Evolutionary conservation across 2,888 invertebrate genomes (phyloP).

Genomic region (Chaetogeoica ovagalla): DNA sequence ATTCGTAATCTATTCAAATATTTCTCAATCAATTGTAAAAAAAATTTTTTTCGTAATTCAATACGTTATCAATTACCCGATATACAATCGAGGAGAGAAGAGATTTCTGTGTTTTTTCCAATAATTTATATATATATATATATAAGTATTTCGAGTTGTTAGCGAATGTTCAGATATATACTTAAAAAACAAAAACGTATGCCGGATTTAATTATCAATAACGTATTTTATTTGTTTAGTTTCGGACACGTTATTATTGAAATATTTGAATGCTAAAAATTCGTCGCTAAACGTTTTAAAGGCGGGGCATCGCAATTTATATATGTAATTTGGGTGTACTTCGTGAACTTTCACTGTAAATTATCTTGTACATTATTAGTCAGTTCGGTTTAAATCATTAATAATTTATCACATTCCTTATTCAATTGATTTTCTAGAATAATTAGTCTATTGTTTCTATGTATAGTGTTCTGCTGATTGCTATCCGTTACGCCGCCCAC

Average conservation of each 20-base stretch:
- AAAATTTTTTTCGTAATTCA: too few species aligned
- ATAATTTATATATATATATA: too few species aligned
- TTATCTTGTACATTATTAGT: background rate
- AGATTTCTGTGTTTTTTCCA: too few species aligned
- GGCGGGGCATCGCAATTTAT: background rate
- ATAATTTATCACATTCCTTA: background rate
- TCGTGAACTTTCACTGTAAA: constrained; percentile 10
- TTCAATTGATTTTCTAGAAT: background rate
- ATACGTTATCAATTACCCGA: too few species aligned
- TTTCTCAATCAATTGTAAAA: too few species aligned
- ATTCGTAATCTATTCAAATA: too few species aligned
- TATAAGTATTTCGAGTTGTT: too few species aligned
- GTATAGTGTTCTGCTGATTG: background rate
- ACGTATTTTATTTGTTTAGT: background rate
- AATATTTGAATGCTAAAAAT: background rate
- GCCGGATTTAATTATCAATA: too few species aligned
- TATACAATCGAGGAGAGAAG: too few species aligned
- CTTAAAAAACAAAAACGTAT: too few species aligned
- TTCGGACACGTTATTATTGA: background rate
- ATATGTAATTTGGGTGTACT: background rate
- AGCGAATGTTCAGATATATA: too few species aligned
- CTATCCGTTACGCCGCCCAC: background rate
- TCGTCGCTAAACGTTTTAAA: constrained; percentile 5
- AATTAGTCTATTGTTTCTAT: constrained; percentile 8
- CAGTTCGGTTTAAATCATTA: background rate